A percentile compares a stretch with the other conserved stretches of the same genome.
Evolutionary conservation across 37 sponge, comb jelly and placozoan genomes (phyloP).

Genomic region (Ianthella basta): DNA sequence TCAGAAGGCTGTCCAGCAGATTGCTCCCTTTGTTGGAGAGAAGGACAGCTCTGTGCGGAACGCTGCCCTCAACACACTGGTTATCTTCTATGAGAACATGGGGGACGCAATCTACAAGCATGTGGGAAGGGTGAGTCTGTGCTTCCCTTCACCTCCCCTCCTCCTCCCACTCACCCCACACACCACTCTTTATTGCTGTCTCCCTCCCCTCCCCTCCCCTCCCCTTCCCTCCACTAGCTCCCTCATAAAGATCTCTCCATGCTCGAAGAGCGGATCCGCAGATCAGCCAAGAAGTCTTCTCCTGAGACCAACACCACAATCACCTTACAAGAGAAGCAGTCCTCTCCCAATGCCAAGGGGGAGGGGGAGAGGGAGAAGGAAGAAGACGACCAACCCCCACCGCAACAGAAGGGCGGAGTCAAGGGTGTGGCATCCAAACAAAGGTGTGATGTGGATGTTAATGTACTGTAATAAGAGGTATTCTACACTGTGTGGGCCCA

Average conservation of each 20-base stretch:
- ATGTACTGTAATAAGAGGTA: no score
- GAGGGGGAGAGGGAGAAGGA: no score
- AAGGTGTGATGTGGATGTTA: no score
- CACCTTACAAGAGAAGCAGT: neutral
- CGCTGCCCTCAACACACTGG: constrained; percentile 92
- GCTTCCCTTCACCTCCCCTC: no score
- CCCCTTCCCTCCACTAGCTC: constrained; percentile 37
- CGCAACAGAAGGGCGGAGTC: no score
- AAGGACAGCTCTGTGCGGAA: constrained; percentile 83
- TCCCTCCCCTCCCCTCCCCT: neutral
- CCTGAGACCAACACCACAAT: neutral
- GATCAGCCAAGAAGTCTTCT: constrained; percentile 51
- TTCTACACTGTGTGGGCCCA: no score
- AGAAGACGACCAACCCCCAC: no score
- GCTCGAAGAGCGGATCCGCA: constrained; percentile 73
- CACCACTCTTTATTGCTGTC: no score
- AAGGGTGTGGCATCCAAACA: no score
- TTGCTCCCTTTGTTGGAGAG: constrained; percentile 83
- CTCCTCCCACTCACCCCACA: no score
- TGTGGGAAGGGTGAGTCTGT: constrained; percentile 58
- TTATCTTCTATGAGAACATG: constrained; percentile 75
- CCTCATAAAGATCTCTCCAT: constrained; percentile 77
- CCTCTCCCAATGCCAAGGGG: no score
- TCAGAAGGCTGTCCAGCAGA: constrained; percentile 76
- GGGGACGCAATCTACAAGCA: constrained; percentile 86